Conservation (phyloP, 2,888 invertebrate genomes). For the Galeruca laticollis region DNA sequence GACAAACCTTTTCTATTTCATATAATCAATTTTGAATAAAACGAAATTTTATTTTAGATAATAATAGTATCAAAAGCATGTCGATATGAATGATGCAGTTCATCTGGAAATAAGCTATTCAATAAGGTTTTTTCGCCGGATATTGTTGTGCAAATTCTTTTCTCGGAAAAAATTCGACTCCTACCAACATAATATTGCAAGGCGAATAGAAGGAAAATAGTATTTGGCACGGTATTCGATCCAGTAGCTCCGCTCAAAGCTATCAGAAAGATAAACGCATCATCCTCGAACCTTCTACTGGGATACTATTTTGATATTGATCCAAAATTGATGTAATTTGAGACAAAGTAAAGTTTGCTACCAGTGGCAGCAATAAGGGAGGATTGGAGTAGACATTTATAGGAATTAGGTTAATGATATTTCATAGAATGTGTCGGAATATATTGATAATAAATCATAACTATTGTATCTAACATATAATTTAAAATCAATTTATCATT, state of each 20-base stretch:
- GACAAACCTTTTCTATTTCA: too few relatives aligned
- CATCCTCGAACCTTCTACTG: conserved; percentile 48
- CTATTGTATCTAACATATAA: background rate
- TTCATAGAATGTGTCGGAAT: background rate
- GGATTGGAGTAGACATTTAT: background rate
- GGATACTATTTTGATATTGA: conserved; percentile 60
- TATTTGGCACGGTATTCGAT: conserved; percentile 56
- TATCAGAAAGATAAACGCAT: conserved; percentile 46
- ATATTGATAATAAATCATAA: background rate
- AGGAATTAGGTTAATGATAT: conserved; percentile 4
- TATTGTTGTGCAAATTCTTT: conserved; percentile 35
- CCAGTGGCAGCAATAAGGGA: conserved; percentile 30
- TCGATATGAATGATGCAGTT: conserved; percentile 7
- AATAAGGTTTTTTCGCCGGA: conserved; percentile 23
- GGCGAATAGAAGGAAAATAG: conserved; percentile 55
- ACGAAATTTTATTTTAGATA: conserved; percentile 1
- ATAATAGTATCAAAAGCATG: background rate
- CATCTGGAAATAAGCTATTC: conserved; percentile 17
- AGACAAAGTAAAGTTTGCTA: conserved; percentile 58
- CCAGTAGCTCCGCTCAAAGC: conserved; percentile 52
- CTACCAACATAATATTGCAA: conserved; percentile 34
- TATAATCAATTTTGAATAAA: too few relatives aligned
- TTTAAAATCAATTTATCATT: background rate
- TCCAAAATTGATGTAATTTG: conserved; percentile 66
- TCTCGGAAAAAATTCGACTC: conserved; percentile 28